Percentiles rank a stretch among this genome's conserved stretches.
phyloP scores from a whole-genome alignment of 2,797 vertebrate species.

The Sebastes wilsoni region DNA sequence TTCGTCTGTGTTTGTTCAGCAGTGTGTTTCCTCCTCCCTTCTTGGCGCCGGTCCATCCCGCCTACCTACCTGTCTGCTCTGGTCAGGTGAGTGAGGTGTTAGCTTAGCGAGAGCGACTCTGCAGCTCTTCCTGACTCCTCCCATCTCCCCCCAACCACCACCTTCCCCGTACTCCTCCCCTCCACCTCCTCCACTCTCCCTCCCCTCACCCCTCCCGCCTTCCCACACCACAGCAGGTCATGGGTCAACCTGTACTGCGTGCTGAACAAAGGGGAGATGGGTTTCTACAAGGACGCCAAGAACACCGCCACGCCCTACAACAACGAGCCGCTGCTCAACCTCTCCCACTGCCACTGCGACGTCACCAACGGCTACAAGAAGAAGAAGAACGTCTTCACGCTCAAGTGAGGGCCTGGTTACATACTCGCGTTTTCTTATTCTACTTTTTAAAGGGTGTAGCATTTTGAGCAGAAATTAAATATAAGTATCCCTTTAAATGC shows the following conservation, averaged over 20 bases:
- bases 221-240: slow-evolving; percentile 87
- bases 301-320: slow-evolving; percentile 85
- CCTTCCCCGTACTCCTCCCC: slow-evolving; percentile 31
- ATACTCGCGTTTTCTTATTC: fast-evolving
- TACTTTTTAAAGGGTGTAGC: no score
- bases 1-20: slow-evolving; percentile 77
- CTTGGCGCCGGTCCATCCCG: slow-evolving; percentile 71
- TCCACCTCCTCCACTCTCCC: slow-evolving; percentile 31
- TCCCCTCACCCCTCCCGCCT: slow-evolving; percentile 30
- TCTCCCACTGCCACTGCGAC: slow-evolving; percentile 88
- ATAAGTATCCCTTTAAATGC: background rate
- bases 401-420: slow-evolving; percentile 82
- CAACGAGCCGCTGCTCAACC: slow-evolving; percentile 89
- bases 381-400: slow-evolving; percentile 97
- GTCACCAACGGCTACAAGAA: slow-evolving; percentile 96
- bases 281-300: slow-evolving; percentile 96
- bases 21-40: slow-evolving; percentile 77
- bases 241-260: slow-evolving; percentile 98
- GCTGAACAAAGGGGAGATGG: slow-evolving; percentile 92
- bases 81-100: slow-evolving; percentile 84
- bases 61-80: slow-evolving; percentile 74
- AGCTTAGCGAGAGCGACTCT: slow-evolving; percentile 63
- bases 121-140: slow-evolving; percentile 69
- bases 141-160: slow-evolving; percentile 45
- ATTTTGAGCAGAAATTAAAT: no score